Evolutionary conservation across 2,888 invertebrate genomes (phyloP).

Genomic region (Orchestes rusci): DNA sequence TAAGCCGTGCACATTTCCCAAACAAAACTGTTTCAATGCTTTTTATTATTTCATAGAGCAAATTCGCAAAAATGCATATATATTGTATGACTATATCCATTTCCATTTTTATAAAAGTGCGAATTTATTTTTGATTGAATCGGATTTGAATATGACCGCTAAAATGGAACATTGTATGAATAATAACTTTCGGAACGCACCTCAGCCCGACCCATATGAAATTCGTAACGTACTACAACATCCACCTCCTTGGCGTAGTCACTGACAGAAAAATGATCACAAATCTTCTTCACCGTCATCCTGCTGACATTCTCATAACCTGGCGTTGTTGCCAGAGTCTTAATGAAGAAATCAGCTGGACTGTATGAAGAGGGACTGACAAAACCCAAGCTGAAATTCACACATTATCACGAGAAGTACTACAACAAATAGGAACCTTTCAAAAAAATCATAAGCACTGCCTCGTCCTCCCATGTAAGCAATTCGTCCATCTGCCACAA

Average conservation of each 20-base stretch:
- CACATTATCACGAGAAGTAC: too few relatives aligned
- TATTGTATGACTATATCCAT: too few relatives aligned
- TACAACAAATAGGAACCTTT: conserved; percentile 51
- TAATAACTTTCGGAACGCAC: too few relatives aligned
- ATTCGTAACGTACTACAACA: conserved; percentile 64
- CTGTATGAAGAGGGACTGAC: conserved; percentile 76
- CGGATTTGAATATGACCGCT: too few relatives aligned
- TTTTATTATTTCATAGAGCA: too few relatives aligned
- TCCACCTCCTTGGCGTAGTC: conserved; percentile 71
- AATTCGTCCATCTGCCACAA: conserved; percentile 81
- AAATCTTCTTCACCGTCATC: conserved; percentile 62
- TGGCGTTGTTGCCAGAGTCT: conserved; percentile 71
- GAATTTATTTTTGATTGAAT: too few relatives aligned
- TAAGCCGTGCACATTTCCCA: too few relatives aligned
- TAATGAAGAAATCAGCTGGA: conserved; percentile 85
- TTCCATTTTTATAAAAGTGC: too few relatives aligned
- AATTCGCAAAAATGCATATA: too few relatives aligned
- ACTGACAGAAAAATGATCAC: conserved; percentile 72
- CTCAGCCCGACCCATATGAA: conserved; percentile 55
- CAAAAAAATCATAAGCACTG: conserved; percentile 61
- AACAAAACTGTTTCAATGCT: too few relatives aligned
- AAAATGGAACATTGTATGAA: too few relatives aligned
- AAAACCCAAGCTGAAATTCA: conserved; percentile 56
- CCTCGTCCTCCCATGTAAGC: conserved; percentile 72
- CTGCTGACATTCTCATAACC: conserved; percentile 67